Evolutionary conservation across 2,888 invertebrate genomes (phyloP).

Genomic region (Euphydryas editha): DNA sequence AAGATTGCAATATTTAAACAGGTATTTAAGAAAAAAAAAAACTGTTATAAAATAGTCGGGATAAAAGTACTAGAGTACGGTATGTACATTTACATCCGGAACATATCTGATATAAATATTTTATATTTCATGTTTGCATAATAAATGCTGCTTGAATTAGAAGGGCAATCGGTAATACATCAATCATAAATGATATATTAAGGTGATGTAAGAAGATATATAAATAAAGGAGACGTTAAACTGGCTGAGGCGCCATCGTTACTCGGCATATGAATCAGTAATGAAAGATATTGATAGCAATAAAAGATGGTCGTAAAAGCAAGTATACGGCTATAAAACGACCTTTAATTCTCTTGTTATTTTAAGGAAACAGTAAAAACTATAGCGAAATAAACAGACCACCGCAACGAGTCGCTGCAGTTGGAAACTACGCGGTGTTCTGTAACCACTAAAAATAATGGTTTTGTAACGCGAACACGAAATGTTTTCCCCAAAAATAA

Average conservation of each 20-base stretch:
- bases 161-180: not conserved
- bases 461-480: conserved; percentile 27
- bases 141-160: not conserved
- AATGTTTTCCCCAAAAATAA: conserved; percentile 8
- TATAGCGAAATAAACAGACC: conserved; percentile 73
- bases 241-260: conserved; percentile 36
- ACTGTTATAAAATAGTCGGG: too few species aligned
- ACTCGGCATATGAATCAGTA: conserved; percentile 50
- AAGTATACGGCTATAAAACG: conserved; percentile 57
- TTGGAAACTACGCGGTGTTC: conserved; percentile 70
- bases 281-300: conserved; percentile 55
- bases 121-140: too few species aligned
- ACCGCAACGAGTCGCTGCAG: conserved; percentile 67
- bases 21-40: too few species aligned
- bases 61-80: too few species aligned
- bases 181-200: not conserved
- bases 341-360: conserved; percentile 65
- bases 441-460: conserved; percentile 64
- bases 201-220: conserved; percentile 19
- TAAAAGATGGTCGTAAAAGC: conserved; percentile 57
- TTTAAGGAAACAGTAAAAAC: conserved; percentile 72
- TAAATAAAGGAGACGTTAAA: conserved; percentile 45
- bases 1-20: too few species aligned
- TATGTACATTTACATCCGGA: too few species aligned
- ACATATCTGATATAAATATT: too few species aligned